Base-by-base conservation (phyloP, 2,113 vertebrate species). In the Mohoua ochrocephala region DNA sequence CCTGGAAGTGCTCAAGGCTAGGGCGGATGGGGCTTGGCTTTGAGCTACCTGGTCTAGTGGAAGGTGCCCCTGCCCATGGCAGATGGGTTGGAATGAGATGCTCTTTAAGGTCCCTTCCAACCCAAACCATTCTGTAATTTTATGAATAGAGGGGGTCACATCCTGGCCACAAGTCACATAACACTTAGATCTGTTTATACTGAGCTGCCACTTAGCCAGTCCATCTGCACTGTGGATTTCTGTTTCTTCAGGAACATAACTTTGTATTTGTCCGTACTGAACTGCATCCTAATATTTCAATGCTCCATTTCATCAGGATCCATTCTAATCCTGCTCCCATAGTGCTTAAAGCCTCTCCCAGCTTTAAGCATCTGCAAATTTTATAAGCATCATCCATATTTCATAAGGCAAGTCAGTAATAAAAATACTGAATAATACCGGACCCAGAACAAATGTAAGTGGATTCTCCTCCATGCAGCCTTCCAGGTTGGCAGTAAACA, bases 301-400 rank as follows among this genome's bases (percentile, higher is more conserved):
- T 19, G 23, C 69, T 83, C 33, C 9, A 5, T 63, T 91, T 80
- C 54, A 73, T 74, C 75, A 65, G 54, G 63, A 88, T 93, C 79
- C 59, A 50, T 71, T 88, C 63, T 86, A 91, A 83, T 80, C 82
- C 88, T 49, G 26, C 75, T 90, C 63, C 53, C 44, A 23, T 11
- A 22, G 31, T 76, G 87, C 74, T 87, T 94, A 89, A 91, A 90
- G 53, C 41, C 20, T 94, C 78, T 65, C 74, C 45, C 41, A 76
- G 70, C 49, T 76, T 93, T 88, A 87, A 91, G 63, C 61, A 69
- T 65, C 53, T 94, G 90, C 57, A 94, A 87, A 88, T 94, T 95
- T 93, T 85, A 96, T 93, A 93, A 90, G 92, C 54, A 61, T 77
- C 75, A 93, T 96, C 71, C 86, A 94, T 96, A 93, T 92, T 93